Base-by-base conservation (phyloP, 2,797 vertebrate species). In the Halcyon smyrnensis region DNA sequence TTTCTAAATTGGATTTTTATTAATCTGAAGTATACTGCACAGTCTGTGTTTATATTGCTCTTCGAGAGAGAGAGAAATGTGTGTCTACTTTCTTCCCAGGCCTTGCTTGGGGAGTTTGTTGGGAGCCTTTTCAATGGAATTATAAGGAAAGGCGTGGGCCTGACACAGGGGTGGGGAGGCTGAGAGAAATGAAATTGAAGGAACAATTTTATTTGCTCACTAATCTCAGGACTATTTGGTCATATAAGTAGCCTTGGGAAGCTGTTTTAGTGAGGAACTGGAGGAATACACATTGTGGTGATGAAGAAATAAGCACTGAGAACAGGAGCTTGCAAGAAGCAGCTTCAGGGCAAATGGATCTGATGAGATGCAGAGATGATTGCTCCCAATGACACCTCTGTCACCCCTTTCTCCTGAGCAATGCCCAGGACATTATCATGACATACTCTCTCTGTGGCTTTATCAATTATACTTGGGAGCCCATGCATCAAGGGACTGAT, bases 111-210 rank as follows among this genome's bases (percentile, higher is more conserved):
- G 32, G 50, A 93, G 8, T 60, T 82, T 73, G 15, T 51, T 84
- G 32, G 30, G 15, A 78, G 5, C 8, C 4, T 76, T 89, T 92
- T 75, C 30, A 59, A 48, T 3, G 77, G n/a, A 80, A 75, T 76
- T 34, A 28, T 0, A 1, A 69, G 39, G 18, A 78, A 81, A 73
- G 6, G 6, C 0, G 1, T 6, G 14, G 16, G 41, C 8, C n/a
- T 65, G 36, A 46, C 41, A 8, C 43, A 78, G 32, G 19, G 16
- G 1, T 48, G 81, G 62, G 36, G 37, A 91, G 32, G 17, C 34
- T 71, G 50, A 63, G 50, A 27, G 32, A 7, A 56, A 12, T 45
- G 36, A 84, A 63, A 32, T 4, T 23, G 37, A 73, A 75, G 68
- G 30, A 90, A 56, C 6, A 48, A 65, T 65, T 69, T 74, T 0